Percentiles rank a stretch among this genome's conserved stretches.
These are phyloP conservation scores for Cyprinus carpio DNA, from an alignment of 2,113 vertebrate species.

Conservation along the genomic window DNA sequence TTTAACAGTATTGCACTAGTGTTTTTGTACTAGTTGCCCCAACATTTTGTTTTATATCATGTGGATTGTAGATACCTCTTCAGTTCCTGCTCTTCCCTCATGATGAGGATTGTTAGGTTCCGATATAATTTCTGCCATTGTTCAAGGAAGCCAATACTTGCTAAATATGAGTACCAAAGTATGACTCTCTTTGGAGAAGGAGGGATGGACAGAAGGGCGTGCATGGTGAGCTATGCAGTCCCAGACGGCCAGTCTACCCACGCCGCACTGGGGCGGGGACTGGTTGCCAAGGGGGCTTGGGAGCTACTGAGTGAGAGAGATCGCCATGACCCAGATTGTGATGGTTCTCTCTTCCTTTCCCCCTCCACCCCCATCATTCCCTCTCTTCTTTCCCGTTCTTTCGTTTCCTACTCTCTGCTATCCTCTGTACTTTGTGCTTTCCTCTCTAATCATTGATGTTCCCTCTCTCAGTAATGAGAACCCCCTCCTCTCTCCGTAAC, in stretches of 20 bases:
- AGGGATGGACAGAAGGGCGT: conserved; percentile 20
- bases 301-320: conserved; percentile 59
- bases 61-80: background rate
- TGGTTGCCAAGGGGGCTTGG: conserved; percentile 46
- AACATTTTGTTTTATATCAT: background rate
- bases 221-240: conserved; percentile 47
- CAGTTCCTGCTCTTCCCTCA: background rate
- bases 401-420: conserved; percentile 17
- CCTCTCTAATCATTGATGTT: conserved; percentile 59
- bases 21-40: background rate
- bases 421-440: conserved; percentile 11
- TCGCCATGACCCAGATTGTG: conserved; percentile 76
- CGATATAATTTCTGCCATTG: background rate
- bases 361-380: conserved; percentile 17
- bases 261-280: conserved; percentile 46
- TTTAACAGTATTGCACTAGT: background rate
- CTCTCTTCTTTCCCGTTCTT: conserved; percentile 16
- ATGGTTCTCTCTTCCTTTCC: conserved; percentile 25
- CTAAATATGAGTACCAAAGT: background rate
- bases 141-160: background rate
- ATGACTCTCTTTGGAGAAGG: conserved; percentile 10
- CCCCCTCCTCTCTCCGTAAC: conserved; percentile 60
- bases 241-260: conserved; percentile 52
- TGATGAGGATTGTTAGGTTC: background rate
- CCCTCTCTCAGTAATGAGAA: conserved; percentile 40